phyloP scores from a whole-genome alignment of 2,113 vertebrate genomes.

The Daubentonia madagascariensis region DNA sequence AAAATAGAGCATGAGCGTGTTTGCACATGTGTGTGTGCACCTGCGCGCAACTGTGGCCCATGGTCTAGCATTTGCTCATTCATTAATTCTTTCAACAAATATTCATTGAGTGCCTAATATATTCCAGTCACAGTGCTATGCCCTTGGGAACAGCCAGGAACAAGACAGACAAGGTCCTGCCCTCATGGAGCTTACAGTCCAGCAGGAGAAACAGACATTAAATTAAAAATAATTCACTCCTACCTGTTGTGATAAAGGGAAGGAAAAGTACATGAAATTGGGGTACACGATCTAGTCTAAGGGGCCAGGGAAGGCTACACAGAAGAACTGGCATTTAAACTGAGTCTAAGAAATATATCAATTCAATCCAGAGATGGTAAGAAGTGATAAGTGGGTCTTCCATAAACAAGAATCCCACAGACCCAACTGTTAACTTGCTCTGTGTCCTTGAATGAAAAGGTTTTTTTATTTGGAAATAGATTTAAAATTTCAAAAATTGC shows the following conservation, averaged over 20 bases:
- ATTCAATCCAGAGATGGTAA: background rate
- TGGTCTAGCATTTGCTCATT: background rate
- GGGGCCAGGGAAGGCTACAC: background rate
- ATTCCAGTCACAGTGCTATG: background rate
- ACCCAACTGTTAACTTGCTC: background rate
- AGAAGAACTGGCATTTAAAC: background rate
- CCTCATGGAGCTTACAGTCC: background rate
- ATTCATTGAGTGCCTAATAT: background rate
- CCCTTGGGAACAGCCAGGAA: background rate
- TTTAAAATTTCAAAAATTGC: background rate
- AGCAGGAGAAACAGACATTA: background rate
- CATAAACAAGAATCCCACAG: background rate
- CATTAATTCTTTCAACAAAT: background rate
- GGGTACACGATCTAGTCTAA: background rate
- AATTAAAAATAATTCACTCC: background rate
- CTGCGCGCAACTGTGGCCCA: background rate
- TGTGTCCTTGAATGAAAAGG: background rate
- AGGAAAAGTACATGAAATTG: background rate
- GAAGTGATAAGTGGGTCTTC: background rate
- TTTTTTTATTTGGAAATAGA: background rate
- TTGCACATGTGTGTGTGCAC: background rate
- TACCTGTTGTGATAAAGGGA: background rate
- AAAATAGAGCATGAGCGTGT: rapidly evolving
- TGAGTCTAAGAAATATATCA: background rate
- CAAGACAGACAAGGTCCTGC: background rate